A percentile compares a stretch with the other conserved stretches of the same genome.
Evolutionary conservation across 2,888 invertebrate genomes (phyloP).

Genomic region (Aplocera efformata): DNA sequence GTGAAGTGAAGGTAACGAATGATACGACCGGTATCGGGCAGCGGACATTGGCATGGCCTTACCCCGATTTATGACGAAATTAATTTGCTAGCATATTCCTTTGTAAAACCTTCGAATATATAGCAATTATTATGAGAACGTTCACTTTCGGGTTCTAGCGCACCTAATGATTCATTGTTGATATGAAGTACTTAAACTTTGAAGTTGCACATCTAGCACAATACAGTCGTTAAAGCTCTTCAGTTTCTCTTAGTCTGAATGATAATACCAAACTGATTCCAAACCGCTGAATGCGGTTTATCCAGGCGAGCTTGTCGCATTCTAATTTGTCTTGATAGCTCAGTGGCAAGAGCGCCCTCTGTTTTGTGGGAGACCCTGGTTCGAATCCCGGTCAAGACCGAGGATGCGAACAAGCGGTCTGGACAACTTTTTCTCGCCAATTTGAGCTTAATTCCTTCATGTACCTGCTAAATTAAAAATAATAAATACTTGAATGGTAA

Average conservation of each 20-base stretch:
- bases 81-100: constrained; percentile 45
- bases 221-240: constrained; percentile 2
- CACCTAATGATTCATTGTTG: constrained; percentile 23
- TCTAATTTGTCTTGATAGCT: constrained; percentile 77
- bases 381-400: constrained; percentile 79
- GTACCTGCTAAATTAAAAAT: constrained; percentile 57
- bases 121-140: constrained; percentile 30
- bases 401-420: constrained; percentile 53
- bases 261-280: too few species aligned
- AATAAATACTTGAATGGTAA: constrained; percentile 67
- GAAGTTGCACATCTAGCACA: constrained; percentile 5
- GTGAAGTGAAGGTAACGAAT: constrained; percentile 47
- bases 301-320: constrained; percentile 51
- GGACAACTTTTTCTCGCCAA: constrained; percentile 28
- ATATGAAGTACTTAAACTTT: constrained; percentile 15
- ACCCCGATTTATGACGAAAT: constrained; percentile 52
- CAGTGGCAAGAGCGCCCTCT: constrained; percentile 76
- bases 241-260: too few species aligned
- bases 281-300: constrained; percentile 8
- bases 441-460: constrained; percentile 36
- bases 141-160: constrained; percentile 48
- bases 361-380: constrained; percentile 71
- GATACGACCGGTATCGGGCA: constrained; percentile 41
- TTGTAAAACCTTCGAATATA: constrained; percentile 44
- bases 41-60: constrained; percentile 54